A percentile compares a stretch with the other conserved stretches of the same genome.
Conservation (phyloP, 2,888 invertebrate species). For the Prenolepis imparis region DNA sequence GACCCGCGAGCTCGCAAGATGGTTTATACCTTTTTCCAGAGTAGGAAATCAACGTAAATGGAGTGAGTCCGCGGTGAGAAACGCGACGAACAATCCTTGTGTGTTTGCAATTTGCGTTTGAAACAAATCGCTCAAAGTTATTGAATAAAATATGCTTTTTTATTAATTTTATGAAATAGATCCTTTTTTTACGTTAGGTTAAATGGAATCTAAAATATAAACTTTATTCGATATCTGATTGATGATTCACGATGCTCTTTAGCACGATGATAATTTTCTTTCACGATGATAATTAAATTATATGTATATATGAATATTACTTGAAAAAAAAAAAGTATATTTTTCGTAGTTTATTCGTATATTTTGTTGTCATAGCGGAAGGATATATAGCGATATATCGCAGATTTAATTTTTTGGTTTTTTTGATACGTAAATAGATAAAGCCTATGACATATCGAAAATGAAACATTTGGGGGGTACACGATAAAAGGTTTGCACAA, state of each 20-base stretch:
- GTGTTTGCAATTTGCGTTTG: background rate
- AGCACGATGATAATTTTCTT: background rate
- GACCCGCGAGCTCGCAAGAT: slow-evolving; percentile 26
- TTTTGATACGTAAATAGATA: slow-evolving; percentile 23
- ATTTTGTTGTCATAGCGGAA: background rate
- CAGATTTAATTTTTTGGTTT: slow-evolving; percentile 31
- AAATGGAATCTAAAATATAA: background rate
- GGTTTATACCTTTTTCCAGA: slow-evolving; percentile 48
- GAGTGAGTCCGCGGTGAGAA: slow-evolving; percentile 32
- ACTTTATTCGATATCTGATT: background rate
- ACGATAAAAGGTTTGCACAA: background rate
- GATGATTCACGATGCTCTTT: background rate
- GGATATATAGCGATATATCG: background rate
- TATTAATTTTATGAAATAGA: slow-evolving; percentile 17
- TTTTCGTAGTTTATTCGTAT: background rate
- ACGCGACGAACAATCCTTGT: background rate
- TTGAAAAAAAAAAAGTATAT: background rate
- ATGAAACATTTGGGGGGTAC: background rate
- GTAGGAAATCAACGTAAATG: slow-evolving; percentile 53
- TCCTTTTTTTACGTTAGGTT: background rate
- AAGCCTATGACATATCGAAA: slow-evolving; percentile 4
- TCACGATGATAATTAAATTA: background rate
- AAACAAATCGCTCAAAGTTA: slow-evolving; percentile 34
- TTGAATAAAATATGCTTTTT: slow-evolving; percentile 27
- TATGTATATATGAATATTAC: background rate